Base-by-base conservation (phyloP, 2,797 vertebrate species). In the Hypotaenidia okinawae region DNA sequence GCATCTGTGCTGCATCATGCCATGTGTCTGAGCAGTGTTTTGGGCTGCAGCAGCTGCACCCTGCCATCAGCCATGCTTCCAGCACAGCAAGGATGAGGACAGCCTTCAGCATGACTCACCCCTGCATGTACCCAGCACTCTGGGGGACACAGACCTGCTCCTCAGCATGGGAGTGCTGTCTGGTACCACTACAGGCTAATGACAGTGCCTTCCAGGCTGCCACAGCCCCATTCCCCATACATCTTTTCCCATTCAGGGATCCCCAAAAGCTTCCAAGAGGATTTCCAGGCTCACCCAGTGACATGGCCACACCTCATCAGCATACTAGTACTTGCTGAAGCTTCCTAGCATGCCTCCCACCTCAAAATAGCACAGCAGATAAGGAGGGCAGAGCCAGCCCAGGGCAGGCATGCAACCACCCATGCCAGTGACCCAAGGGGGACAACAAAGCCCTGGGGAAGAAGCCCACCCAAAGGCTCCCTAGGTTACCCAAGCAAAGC, bases 401-500 rank as follows among this genome's bases (percentile, higher is more conserved):
- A 1, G 37, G 58, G 1, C 5, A 2, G 43, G 43, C 43, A 45
- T 18, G 18, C 43, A 45, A 45, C 18, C 43, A 17, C 43, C 43
- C 18, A 19, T 19, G 18, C 43, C 18, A 45, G 17, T 45, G 43
- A 45, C 43, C 62, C 52, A 0, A 27, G 3, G 1, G 15, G 17
- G 22, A 41, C 75, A 22, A 13, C 30, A 11, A 35, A 32, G 18
- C 18, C 25, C 5, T 2, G 1, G 28, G 32, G 41, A 47, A 47
- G 41, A 28, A 16, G 3, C 21, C 59, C 49, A 0, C 1, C 5
- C 16, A 3, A 5, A 16, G 5, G 3, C 19, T 5, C 2, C 14
- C 15, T 0, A 22, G 21, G 13, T 1, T 1, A 9, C 11, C 24
- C 61, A 3, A 1, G 1, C 3, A 1, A 10, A 0, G 24, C 17